phyloP scores from a whole-genome alignment of 1,140 invertebrate species.

The Plectus sambesii region DNA sequence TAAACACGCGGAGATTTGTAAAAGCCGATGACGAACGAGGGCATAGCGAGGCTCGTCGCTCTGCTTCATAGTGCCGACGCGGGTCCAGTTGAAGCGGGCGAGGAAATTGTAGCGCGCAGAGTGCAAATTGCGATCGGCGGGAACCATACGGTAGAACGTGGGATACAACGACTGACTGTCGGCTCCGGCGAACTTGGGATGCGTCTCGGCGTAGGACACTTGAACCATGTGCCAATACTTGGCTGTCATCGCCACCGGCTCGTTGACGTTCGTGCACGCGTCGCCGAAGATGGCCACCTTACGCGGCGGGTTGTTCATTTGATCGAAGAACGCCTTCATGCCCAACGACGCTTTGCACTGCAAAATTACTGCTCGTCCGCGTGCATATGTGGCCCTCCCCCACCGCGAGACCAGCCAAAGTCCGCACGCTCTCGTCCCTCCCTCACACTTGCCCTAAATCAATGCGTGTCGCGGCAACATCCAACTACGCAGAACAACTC shows the following conservation, averaged over 20 bases:
- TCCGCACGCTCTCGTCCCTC: too few species aligned
- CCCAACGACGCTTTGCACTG: constrained; percentile 96
- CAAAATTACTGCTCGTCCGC: too few species aligned
- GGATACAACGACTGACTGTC: constrained; percentile 62
- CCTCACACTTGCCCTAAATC: too few species aligned
- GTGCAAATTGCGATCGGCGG: constrained; percentile 90
- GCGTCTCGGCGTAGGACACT: constrained; percentile 92
- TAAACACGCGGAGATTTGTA: too few species aligned
- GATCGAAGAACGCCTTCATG: constrained; percentile 93
- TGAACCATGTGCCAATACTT: constrained; percentile 91
- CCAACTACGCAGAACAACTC: constrained; percentile 5
- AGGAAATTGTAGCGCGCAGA: constrained; percentile 73
- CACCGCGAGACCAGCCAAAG: too few species aligned
- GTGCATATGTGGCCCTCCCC: too few species aligned
- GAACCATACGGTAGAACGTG: constrained; percentile 66
- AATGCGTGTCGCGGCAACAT: too few species aligned
- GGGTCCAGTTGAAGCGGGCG: constrained; percentile 85
- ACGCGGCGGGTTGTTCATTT: constrained; percentile 77
- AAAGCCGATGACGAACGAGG: constrained; percentile 56
- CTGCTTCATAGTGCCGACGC: constrained; percentile 91
- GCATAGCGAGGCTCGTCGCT: constrained; percentile 79
- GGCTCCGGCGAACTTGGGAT: constrained; percentile 94
- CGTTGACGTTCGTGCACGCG: constrained; percentile 87
- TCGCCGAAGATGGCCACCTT: constrained; percentile 92
- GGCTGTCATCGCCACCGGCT: constrained; percentile 90